phyloP scores from a whole-genome alignment of 2,113 vertebrate genomes.

The Xenopus tropicalis region UCB_Xtro_10.0 CM004445.2:144441501-144442000 shows the following conservation, averaged over 20 bases:
- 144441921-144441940: too few relatives aligned
- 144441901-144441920: conserved; percentile 75
- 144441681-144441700: conserved; percentile 16
- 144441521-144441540: too few relatives aligned
- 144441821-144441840: conserved; percentile 68
- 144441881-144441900: conserved; percentile 77
- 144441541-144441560: too few relatives aligned
- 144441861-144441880: conserved; percentile 81
- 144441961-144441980: not conserved
- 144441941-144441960: not conserved
- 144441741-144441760: conserved; percentile 52
- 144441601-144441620: conserved; percentile 9
- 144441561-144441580: too few relatives aligned
- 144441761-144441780: conserved; percentile 74
- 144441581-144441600: too few relatives aligned
- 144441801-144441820: conserved; percentile 81
- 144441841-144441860: conserved; percentile 76
- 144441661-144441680: not conserved
- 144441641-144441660: not conserved
- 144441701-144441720: conserved; percentile 13
- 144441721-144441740: conserved; percentile 33
- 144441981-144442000: not conserved
- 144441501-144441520: too few relatives aligned
- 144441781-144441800: conserved; percentile 71
- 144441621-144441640: conserved; percentile 7